Evolutionary conservation across 2,888 invertebrate species (phyloP), one percentile per base, ranked within the genome.

Genomic region (Nephrotoma flavescens): DNA sequence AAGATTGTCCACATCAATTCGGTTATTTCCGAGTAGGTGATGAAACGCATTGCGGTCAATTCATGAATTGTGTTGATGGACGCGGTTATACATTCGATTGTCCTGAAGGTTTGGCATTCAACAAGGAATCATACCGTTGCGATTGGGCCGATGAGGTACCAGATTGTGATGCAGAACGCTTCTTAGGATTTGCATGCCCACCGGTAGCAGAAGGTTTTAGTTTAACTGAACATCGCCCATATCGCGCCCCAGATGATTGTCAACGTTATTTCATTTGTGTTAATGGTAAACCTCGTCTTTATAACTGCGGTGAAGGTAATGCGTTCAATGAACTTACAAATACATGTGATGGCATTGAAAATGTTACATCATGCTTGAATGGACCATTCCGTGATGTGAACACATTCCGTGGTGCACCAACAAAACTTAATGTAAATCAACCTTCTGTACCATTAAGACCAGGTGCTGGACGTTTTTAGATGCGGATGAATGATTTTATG

Each of bases 131-230:
- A 9, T 96, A 96, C 90, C 94, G 95, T 86, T 97, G 97, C 90
- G 96, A 97, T 88, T 97, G 97, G 97, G 96, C 97, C 4, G 97
- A 97, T 92, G 94, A 95, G 91, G 97, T 96, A 0, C 91, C 94
- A 4, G 95, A 95, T 87, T 97, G 97, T 89, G 95, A 97, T 90
- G 95, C 95, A 86, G 96, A 96, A 93, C 94, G 96, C 1, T 92
- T 89, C 88, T 93, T 97, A 86, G 96, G 96, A 9, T 97, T 97
- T 93, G 93, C 93, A 12, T 97, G 97, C 89, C 97, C 97, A 0
- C 93, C 93, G 0, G 89, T 88, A 83, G 91, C 91, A 0, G 90
- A 90, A 0, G 89, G 91, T 19, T 90, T 93, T 11, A 91, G 92
- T 12, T 91, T 90, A 31, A 91, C 90, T 87, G 93, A 93, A 89